Conservation (phyloP, 2,113 vertebrate genomes). For the Asarcornis scutulata region DNA sequence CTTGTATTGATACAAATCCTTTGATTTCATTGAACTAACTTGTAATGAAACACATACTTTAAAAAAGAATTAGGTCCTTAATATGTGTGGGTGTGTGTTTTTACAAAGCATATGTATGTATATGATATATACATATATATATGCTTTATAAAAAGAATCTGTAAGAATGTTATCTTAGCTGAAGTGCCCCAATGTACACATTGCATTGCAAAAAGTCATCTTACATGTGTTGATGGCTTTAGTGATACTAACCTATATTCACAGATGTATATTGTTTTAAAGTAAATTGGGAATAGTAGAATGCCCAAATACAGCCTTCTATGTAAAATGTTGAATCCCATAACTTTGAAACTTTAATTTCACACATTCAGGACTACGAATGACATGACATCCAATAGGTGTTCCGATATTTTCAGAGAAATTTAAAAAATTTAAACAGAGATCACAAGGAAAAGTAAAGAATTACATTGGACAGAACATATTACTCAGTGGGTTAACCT, state of each 20-base stretch:
- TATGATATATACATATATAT: not conserved
- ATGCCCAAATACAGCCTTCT: not conserved
- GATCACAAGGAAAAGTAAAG: not conserved
- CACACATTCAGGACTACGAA: not conserved
- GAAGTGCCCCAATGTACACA: not conserved
- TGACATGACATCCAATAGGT: not conserved
- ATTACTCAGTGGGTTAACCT: not conserved
- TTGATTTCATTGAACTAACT: not conserved
- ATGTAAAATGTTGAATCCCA: not conserved
- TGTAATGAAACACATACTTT: not conserved
- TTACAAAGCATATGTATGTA: not conserved
- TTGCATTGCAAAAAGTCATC: not conserved
- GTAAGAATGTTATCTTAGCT: not conserved
- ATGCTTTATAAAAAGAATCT: not conserved
- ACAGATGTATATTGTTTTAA: not conserved
- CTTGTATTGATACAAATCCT: not conserved
- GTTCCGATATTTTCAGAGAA: not conserved
- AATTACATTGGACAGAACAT: not conserved
- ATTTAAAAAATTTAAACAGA: not conserved
- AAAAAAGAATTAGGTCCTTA: not conserved
- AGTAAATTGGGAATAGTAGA: not conserved
- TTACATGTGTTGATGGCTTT: not conserved
- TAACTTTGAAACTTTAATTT: not conserved
- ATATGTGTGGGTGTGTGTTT: not conserved
- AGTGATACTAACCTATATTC: not conserved